Evolutionary conservation across 2,888 invertebrate species (phyloP), one percentile per base, ranked within the genome.

Genomic region (Seira musarum): DNA sequence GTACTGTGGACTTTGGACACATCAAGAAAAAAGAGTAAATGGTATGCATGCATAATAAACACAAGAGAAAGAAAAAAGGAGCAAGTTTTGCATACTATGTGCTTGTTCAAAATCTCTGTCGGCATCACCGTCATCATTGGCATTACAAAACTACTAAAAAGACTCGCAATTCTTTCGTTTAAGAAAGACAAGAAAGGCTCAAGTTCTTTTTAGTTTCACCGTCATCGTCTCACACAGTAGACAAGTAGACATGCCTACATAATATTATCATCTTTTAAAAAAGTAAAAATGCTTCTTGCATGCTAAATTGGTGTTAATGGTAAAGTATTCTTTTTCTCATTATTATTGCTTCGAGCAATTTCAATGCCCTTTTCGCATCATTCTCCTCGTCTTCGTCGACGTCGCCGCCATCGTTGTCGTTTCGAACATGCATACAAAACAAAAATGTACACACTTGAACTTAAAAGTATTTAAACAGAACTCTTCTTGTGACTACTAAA

Each of bases 221-320:
- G 30, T 30, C 30, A 8, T 30, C 30, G 30, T 30, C 30, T 30
- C 30, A 30, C 30, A 30, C 30, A 8, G 30, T 30, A 30, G 30
- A 30, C 30, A 30, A 30, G 30, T 30, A 30, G 30, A 30, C 30
- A 5, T 30, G 30, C 30, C 30, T 30, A 30, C 30, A 30, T 30
- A 30, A 5, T 30, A 30, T 30, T 70, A 57, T 21, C 22, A 22
- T 68, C 53, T 30, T 61, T 22, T 60, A 63, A 63, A 30, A 67
- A 67, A 40, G 3, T 30, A 57, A 25, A 64, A 63, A 71, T 71
- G 71, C 71, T 63, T 64, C 63, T 71, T 71, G 64, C 64, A 71
- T 71, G 71, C 71, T 40, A 71, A 71, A 71, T 71, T 63, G 24
- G 71, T 71, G 63, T 57, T 66, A 74, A 72, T 63, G 63, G 40